These are phyloP conservation scores for Pseudomugil gertrudae DNA, from an alignment of 2,797 vertebrate genomes.

Conservation along the genomic window DNA sequence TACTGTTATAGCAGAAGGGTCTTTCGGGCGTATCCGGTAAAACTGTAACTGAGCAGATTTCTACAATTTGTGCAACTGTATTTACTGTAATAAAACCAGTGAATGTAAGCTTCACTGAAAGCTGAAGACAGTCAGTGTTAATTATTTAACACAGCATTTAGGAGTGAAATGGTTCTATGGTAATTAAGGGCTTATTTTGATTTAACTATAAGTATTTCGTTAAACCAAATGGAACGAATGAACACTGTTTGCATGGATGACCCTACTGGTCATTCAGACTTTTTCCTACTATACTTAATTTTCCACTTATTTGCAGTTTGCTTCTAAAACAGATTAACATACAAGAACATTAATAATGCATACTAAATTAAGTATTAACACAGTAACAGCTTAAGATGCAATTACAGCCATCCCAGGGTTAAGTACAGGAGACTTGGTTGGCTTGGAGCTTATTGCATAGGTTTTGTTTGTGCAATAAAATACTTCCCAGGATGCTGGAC, in stretches of 20 bases:
- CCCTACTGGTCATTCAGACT: slow-evolving; percentile 23
- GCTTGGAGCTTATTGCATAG: slow-evolving; percentile 17
- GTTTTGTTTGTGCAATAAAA: slow-evolving; percentile 30
- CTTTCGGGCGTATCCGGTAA: slow-evolving; percentile 21
- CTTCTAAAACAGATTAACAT: slow-evolving; percentile 40
- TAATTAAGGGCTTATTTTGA: slow-evolving; percentile 39
- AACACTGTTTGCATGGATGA: slow-evolving; percentile 41
- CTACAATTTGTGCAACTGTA: slow-evolving; percentile 17
- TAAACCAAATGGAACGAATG: slow-evolving; percentile 56
- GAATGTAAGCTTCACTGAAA: slow-evolving; percentile 25
- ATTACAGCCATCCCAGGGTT: slow-evolving; percentile 30
- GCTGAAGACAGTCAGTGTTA: slow-evolving; percentile 28
- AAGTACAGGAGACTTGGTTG: slow-evolving; percentile 47
- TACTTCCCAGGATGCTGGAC: slow-evolving; percentile 44
- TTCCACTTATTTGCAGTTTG: slow-evolving; percentile 38
- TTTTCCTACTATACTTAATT: slow-evolving; percentile 14
- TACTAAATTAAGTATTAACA: slow-evolving; percentile 38
- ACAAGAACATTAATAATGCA: slow-evolving; percentile 23
- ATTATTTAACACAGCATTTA: slow-evolving; percentile 26
- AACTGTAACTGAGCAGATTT: not conserved
- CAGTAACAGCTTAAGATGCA: slow-evolving; percentile 32
- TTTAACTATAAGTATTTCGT: slow-evolving; percentile 42
- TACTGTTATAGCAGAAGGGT: too few species aligned
- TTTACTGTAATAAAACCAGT: too few species aligned
- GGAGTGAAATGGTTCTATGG: slow-evolving; percentile 41